These are phyloP conservation scores for Oxytorus armatus DNA, from an alignment of 2,888 invertebrate species.

Conservation along the genomic window DNA sequence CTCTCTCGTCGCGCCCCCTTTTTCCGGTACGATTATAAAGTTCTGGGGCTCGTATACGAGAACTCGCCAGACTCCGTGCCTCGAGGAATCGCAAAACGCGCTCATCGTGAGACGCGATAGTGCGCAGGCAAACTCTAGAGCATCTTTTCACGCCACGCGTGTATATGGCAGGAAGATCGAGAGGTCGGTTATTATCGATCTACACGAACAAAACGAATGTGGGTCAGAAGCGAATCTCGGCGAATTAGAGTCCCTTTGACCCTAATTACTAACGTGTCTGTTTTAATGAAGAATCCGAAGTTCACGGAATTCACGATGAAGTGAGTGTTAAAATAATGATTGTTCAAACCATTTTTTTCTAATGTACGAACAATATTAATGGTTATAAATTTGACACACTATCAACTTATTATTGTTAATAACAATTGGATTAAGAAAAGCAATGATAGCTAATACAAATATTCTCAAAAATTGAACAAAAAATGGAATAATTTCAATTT, in stretches of 20 bases:
- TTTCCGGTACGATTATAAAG: slow-evolving; percentile 25
- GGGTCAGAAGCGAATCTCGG: slow-evolving; percentile 53
- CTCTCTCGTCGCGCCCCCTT: not conserved
- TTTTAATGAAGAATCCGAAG: slow-evolving; percentile 4
- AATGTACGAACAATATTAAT: not conserved
- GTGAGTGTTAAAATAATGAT: no score
- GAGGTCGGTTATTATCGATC: slow-evolving; percentile 59
- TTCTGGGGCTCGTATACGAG: slow-evolving; percentile 28
- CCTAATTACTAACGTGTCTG: slow-evolving; percentile 28
- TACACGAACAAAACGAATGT: slow-evolving; percentile 23
- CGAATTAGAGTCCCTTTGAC: no score
- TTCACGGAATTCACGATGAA: not conserved
- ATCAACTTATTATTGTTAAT: no score
- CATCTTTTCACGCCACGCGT: not conserved
- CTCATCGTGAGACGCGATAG: slow-evolving; percentile 31
- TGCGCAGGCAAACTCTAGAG: not conserved
- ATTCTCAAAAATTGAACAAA: no score
- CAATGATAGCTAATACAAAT: no score
- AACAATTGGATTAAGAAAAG: no score
- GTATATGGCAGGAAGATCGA: slow-evolving; percentile 51
- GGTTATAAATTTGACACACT: no score
- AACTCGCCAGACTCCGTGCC: slow-evolving; percentile 24
- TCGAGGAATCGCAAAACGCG: slow-evolving; percentile 36
- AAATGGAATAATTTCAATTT: no score
- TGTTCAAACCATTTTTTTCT: no score